phyloP scores from a whole-genome alignment of 1,140 invertebrate genomes.

The Pectinophora gossypiella region DNA sequence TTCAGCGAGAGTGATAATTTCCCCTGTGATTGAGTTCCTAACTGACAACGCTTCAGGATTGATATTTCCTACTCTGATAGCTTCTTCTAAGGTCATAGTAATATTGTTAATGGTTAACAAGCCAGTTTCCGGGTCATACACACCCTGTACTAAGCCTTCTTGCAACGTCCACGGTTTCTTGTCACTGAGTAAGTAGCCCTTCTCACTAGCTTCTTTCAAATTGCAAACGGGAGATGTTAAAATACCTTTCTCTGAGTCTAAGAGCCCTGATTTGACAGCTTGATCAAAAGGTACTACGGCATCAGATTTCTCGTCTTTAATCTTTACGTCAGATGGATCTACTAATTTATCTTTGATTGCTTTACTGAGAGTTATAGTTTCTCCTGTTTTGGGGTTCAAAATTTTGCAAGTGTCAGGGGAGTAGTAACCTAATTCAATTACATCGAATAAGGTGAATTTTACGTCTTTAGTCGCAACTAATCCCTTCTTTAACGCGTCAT shows the following conservation, averaged over 20 bases:
- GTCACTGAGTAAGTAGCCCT: conserved; percentile 85
- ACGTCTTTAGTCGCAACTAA: conserved; percentile 83
- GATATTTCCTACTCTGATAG: conserved; percentile 84
- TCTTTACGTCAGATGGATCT: conserved; percentile 80
- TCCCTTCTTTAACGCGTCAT: conserved; percentile 81
- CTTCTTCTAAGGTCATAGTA: conserved; percentile 85
- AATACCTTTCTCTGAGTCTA: conserved; percentile 83
- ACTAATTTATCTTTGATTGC: conserved; percentile 84
- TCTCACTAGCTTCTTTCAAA: conserved; percentile 85
- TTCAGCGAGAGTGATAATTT: conserved; percentile 87
- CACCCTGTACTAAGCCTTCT: conserved; percentile 89
- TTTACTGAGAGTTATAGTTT: conserved; percentile 82
- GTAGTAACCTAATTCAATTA: conserved; percentile 88
- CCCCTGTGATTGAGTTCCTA: conserved; percentile 85
- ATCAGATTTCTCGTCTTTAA: conserved; percentile 85
- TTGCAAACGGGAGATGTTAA: conserved; percentile 83
- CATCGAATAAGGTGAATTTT: conserved; percentile 82
- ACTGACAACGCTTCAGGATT: conserved; percentile 88
- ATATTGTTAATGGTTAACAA: conserved; percentile 84
- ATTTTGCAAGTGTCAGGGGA: conserved; percentile 84
- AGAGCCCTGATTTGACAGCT: conserved; percentile 80
- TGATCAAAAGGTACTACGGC: conserved; percentile 80
- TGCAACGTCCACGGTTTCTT: conserved; percentile 88
- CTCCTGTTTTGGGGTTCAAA: conserved; percentile 87
- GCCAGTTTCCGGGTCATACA: conserved; percentile 87